Evolutionary conservation across 64 coral and sea anemone species (phyloP).

Genomic region (Stylophora pistillata): DNA sequence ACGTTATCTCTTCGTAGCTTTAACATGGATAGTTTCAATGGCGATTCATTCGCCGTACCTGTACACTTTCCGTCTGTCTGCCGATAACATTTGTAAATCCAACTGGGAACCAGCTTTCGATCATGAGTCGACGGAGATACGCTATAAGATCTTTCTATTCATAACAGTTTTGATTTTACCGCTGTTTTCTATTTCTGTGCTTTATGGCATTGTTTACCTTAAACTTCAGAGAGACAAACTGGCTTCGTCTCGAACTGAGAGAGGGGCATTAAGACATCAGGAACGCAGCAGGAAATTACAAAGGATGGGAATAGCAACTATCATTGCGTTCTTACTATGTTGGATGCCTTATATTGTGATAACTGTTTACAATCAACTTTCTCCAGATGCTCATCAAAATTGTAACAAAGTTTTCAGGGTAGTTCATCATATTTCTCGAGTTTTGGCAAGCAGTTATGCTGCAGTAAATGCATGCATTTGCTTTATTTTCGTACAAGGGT

Average conservation of each 20-base stretch:
- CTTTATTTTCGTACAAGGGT: constrained; percentile 1
- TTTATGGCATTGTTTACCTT: not conserved
- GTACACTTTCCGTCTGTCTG: not conserved
- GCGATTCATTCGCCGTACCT: constrained; percentile 45
- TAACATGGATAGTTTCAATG: constrained; percentile 21
- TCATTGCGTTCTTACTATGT: constrained; percentile 25
- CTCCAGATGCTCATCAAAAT: not conserved
- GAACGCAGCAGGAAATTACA: constrained; percentile 12
- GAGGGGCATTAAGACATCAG: not conserved
- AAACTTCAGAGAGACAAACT: constrained; percentile 28
- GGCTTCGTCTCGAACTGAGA: constrained; percentile 3
- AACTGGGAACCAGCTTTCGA: not conserved
- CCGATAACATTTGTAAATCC: not conserved
- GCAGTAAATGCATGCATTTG: constrained; percentile 10
- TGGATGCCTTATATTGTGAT: constrained; percentile 26
- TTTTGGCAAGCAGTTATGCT: not conserved
- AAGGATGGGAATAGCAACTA: constrained; percentile 28
- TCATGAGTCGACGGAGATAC: not conserved
- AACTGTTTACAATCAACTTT: not conserved
- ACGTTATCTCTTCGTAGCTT: constrained; percentile 9
- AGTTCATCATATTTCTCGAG: not conserved
- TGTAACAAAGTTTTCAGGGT: not conserved
- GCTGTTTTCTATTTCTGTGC: not conserved
- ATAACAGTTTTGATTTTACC: constrained; percentile 24
- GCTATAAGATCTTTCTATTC: constrained; percentile 3